Evolutionary conservation across 2,888 invertebrate species (phyloP), one percentile per base, ranked within the genome.

Genomic region (Eupeodes luniger): DNA sequence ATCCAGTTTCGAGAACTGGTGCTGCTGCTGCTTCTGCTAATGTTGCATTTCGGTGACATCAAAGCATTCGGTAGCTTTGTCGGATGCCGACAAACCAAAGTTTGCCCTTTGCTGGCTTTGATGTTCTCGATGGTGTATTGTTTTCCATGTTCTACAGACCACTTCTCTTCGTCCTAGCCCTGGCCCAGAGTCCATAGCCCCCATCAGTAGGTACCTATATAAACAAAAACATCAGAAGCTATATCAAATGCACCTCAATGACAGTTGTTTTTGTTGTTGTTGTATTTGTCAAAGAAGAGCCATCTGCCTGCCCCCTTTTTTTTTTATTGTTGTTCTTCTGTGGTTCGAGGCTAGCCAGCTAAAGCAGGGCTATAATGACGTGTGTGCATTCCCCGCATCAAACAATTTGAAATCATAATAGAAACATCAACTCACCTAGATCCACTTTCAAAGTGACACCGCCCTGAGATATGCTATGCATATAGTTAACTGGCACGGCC

Each of bases 41-140:
- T 72, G 53, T 44, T 84, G 78, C 74, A 81, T 78, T 78, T 85
- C 85, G 85, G 85, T 69, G 85, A 88, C 81, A 85, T 88, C 88
- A 88, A 88, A 88, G 88, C 11, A 14, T 51, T 75, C 57, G 69
- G 75, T 77, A 81, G 87, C 87, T 85, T 88, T 88, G 88, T 88
- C 88, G 88, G 88, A 51, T 40, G 78, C 88, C 88, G 88, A 88
- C 88, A 88, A 88, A 88, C 85, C 88, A 61, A 84, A 81, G 87
- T 77, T 87, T 85, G 81, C 85, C 81, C 78, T 85, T 78, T 75
- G 61, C 44, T 72, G 16, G 36, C 88, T 88, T 88, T 85, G 88
- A 88, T 88, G 88, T 85, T 78, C 74, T 77, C 62, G 47, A 36
- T 57, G 57, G 76, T 80, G 80, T 77, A 88, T 85, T 85, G 88